phyloP scores from a whole-genome alignment of 2,113 vertebrate genomes.

The Passerina amoena region DNA sequence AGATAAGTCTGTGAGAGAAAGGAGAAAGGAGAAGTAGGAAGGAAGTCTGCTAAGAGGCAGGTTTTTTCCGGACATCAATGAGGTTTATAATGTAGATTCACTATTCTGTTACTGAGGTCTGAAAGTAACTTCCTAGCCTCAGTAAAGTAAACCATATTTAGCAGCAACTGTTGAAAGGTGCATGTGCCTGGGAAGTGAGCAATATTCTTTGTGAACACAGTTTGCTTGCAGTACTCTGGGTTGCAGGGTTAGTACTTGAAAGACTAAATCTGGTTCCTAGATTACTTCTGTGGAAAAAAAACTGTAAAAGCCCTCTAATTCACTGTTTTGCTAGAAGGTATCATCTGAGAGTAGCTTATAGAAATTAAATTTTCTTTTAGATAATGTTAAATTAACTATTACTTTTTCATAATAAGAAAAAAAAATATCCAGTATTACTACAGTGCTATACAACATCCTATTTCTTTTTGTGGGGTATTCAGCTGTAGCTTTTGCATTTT shows the following conservation, averaged over 20 bases:
- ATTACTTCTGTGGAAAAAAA: conserved; percentile 4
- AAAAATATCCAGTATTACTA: background rate
- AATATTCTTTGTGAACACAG: background rate
- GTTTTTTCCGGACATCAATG: background rate
- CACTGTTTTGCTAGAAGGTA: background rate
- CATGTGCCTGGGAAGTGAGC: background rate
- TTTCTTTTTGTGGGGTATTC: background rate
- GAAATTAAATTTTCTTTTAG: background rate
- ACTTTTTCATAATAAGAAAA: background rate
- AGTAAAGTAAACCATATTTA: conserved; percentile 8
- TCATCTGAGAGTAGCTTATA: background rate
- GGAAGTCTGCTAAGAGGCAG: background rate
- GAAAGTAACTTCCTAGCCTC: conserved; percentile 4
- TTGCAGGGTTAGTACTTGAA: background rate
- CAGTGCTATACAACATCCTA: background rate
- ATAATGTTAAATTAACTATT: conserved; percentile 1
- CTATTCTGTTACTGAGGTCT: background rate
- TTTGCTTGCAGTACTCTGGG: background rate
- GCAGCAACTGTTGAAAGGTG: background rate
- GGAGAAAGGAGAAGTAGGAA: background rate
- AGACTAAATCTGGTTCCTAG: background rate
- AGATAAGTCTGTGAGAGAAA: background rate
- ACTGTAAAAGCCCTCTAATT: background rate
- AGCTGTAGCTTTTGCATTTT: background rate
- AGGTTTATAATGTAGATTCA: conserved; percentile 3